Conservation (phyloP, 2,797 vertebrate species). For the Dipus sagitta region DNA sequence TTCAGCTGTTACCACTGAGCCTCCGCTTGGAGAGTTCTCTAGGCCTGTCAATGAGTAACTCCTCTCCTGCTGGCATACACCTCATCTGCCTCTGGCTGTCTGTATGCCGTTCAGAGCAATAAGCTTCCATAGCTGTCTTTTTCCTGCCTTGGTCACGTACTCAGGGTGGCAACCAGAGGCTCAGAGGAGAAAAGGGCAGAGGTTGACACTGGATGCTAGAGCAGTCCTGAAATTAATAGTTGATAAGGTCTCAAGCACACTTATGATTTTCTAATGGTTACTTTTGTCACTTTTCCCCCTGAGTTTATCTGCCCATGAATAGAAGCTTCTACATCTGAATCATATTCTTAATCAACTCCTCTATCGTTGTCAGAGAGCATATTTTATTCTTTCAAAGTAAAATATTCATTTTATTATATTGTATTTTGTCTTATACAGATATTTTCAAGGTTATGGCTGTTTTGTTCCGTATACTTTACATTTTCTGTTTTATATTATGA, state of each 20-base stretch:
- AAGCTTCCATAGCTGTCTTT: neutral
- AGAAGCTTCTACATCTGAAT: conserved; percentile 30
- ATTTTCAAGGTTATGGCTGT: too few relatives aligned
- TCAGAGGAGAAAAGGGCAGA: conserved; percentile 24
- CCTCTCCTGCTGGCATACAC: neutral
- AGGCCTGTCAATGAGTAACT: neutral
- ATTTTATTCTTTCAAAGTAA: neutral
- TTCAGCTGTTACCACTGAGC: neutral
- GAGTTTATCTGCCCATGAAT: neutral
- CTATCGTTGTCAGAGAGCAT: neutral
- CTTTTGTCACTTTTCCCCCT: neutral
- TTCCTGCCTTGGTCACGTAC: neutral
- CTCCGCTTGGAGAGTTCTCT: conserved; percentile 13
- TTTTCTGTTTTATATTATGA: too few relatives aligned
- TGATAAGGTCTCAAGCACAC: neutral
- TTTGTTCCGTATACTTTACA: too few relatives aligned
- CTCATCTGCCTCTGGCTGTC: neutral
- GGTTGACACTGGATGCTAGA: neutral
- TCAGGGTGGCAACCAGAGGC: neutral
- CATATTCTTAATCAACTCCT: neutral
- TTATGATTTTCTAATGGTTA: neutral
- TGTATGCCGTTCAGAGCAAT: neutral
- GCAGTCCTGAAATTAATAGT: neutral
- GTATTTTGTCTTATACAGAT: too few relatives aligned
- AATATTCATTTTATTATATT: too few relatives aligned